These are phyloP conservation scores for Falco novaeseelandiae DNA, from an alignment of 2,797 vertebrate species.

Conservation along the genomic window DNA sequence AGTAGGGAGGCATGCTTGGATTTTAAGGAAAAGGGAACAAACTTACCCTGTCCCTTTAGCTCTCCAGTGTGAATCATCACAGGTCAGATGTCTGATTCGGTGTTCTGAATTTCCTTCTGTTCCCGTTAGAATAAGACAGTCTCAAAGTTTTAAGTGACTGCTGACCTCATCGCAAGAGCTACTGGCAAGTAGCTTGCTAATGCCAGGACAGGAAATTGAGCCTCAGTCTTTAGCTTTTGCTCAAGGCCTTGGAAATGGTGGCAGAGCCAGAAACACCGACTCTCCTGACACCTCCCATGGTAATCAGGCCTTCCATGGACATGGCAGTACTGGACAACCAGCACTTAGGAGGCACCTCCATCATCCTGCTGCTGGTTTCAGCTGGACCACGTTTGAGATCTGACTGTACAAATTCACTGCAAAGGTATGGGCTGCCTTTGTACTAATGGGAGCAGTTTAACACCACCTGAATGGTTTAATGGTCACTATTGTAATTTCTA, in stretches of 20 bases:
- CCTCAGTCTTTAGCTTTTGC: background rate
- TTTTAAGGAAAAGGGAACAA: background rate
- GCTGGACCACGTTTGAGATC: background rate
- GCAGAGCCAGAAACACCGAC: background rate
- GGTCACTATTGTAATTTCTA: rapidly evolving
- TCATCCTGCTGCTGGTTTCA: background rate
- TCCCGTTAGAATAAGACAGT: background rate
- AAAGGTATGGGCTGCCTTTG: background rate
- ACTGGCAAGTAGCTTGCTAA: background rate
- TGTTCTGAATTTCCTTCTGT: background rate
- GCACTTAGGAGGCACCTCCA: background rate
- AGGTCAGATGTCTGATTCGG: background rate
- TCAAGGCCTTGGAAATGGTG: background rate
- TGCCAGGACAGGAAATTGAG: background rate
- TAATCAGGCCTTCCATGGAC: rapidly evolving
- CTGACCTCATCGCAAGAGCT: background rate
- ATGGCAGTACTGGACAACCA: rapidly evolving
- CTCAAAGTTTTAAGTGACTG: background rate
- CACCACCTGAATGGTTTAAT: background rate
- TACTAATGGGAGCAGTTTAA: background rate
- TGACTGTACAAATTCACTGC: background rate
- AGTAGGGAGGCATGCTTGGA: background rate
- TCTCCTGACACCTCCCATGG: background rate
- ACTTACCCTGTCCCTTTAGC: background rate
- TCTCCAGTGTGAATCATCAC: background rate